phyloP scores from a whole-genome alignment of 1,140 invertebrate species.

The Zaprionus ornatus region DNA sequence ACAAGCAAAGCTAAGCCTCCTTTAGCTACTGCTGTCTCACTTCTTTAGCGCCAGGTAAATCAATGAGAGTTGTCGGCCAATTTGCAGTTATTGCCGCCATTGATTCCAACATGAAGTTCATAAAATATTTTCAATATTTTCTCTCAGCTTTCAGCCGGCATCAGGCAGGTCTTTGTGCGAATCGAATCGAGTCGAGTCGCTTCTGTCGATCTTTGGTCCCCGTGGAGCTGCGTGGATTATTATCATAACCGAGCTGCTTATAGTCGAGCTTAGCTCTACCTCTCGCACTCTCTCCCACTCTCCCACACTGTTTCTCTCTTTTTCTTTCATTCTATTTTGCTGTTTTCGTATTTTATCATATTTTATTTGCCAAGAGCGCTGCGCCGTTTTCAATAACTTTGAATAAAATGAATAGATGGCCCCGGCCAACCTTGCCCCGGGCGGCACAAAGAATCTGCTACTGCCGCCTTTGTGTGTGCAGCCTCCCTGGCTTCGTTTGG shows the following conservation, averaged over 20 bases:
- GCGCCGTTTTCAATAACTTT: slow-evolving; percentile 68
- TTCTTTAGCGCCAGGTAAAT: background rate
- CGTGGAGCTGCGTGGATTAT: slow-evolving; percentile 35
- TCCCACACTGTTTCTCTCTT: background rate
- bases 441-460: slow-evolving; percentile 21
- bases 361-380: slow-evolving; percentile 65
- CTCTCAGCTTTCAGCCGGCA: background rate
- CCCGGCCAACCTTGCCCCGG: slow-evolving; percentile 60
- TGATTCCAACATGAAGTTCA: background rate
- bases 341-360: slow-evolving; percentile 56
- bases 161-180: slow-evolving; percentile 9
- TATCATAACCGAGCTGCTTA: slow-evolving; percentile 37
- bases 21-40: background rate
- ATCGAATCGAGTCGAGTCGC: slow-evolving; percentile 7
- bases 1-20: too few species aligned
- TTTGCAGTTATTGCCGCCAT: background rate
- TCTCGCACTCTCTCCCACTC: background rate
- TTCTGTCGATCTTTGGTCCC: slow-evolving; percentile 51
- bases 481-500: slow-evolving; percentile 35
- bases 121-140: slow-evolving; percentile 9
- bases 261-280: slow-evolving; percentile 24
- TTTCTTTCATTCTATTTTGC: background rate
- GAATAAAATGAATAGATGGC: slow-evolving; percentile 72
- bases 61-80: background rate
- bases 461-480: slow-evolving; percentile 27